Evolutionary conservation across 2,113 vertebrate species (phyloP).

Genomic region (Dolichotis patagonum): DNA sequence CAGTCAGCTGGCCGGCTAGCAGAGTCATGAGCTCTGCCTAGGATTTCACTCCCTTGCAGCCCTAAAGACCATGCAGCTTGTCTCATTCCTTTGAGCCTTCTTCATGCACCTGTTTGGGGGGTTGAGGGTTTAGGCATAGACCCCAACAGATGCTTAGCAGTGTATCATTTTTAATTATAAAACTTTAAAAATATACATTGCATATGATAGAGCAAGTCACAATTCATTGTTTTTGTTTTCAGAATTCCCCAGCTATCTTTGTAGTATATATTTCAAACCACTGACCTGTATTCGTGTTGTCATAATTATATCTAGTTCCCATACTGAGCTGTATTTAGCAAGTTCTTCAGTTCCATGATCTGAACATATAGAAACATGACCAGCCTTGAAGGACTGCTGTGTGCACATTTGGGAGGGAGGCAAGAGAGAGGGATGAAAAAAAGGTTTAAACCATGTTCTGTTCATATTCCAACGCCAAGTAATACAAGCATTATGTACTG

Average conservation of each 20-base stretch:
- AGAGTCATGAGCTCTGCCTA: too few relatives aligned
- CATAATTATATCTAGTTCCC: background rate
- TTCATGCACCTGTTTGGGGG: too few relatives aligned
- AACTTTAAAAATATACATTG: background rate
- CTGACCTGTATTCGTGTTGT: background rate
- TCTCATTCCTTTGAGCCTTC: too few relatives aligned
- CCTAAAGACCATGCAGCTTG: too few relatives aligned
- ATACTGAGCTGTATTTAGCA: background rate
- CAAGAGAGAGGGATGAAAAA: background rate
- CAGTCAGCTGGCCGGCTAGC: too few relatives aligned
- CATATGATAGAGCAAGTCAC: background rate
- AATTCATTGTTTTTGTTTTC: background rate
- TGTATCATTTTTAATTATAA: background rate
- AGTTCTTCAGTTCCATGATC: background rate
- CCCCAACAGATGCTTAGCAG: background rate
- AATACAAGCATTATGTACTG: background rate
- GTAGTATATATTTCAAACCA: background rate
- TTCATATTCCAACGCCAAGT: background rate
- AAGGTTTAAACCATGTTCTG: background rate
- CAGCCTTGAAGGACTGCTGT: background rate
- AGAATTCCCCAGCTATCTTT: background rate
- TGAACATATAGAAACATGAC: background rate
- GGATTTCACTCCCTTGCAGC: too few relatives aligned
- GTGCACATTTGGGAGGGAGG: too few relatives aligned
- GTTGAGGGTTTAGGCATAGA: too few relatives aligned